These are phyloP conservation scores for Malacoctenus gilli DNA, from an alignment of 2,797 vertebrate genomes.

Conservation along the genomic window DNA sequence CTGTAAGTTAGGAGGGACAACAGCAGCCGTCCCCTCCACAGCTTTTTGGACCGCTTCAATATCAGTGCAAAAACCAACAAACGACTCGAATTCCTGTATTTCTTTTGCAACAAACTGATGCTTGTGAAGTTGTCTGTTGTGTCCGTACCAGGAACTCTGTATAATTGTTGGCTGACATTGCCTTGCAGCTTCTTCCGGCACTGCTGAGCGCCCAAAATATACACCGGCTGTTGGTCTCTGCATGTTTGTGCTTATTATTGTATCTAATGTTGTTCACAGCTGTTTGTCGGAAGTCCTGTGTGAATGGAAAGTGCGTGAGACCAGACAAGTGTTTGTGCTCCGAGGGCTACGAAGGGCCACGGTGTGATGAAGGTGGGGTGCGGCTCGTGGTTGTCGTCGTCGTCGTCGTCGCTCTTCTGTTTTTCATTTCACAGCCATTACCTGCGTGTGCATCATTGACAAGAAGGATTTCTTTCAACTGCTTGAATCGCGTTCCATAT, in stretches of 20 bases:
- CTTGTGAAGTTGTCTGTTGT: too few species aligned
- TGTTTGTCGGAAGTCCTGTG: constrained; percentile 66
- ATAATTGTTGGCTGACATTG: too few species aligned
- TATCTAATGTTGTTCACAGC: constrained; percentile 53
- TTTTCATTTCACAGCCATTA: constrained; percentile 56
- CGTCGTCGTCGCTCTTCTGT: constrained; percentile 31
- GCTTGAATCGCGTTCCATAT: constrained; percentile 62
- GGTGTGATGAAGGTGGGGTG: constrained; percentile 74
- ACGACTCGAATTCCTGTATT: too few species aligned
- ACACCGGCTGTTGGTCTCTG: constrained; percentile 8
- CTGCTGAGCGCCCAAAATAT: not conserved
- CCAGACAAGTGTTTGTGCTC: constrained; percentile 75
- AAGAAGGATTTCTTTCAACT: constrained; percentile 46
- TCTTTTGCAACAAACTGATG: too few species aligned
- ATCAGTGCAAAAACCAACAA: too few species aligned
- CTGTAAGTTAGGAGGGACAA: too few species aligned
- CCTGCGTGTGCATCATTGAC: constrained; percentile 55
- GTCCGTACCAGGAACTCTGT: too few species aligned
- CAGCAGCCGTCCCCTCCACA: too few species aligned
- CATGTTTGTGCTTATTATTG: not conserved
- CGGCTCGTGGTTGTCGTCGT: too few species aligned
- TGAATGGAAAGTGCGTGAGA: constrained; percentile 69
- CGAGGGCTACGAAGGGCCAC: constrained; percentile 67
- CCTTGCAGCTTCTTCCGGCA: too few species aligned
- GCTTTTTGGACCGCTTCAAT: too few species aligned